Evolutionary conservation across 1,140 invertebrate species (phyloP).

Genomic region (Drosophila kohkoa): DNA sequence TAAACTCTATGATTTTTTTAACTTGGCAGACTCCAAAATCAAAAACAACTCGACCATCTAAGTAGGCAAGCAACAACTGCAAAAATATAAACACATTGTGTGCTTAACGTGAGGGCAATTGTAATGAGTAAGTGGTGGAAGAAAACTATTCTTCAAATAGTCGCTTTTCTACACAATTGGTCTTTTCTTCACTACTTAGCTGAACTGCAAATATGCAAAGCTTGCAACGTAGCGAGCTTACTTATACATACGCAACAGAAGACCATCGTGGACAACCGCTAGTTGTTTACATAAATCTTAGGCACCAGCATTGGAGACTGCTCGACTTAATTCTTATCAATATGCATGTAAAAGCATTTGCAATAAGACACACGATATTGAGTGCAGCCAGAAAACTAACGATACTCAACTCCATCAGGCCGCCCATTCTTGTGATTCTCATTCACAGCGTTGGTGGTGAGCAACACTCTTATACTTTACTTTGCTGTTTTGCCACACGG

Average conservation of each 20-base stretch:
- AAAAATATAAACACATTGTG: slow-evolving; percentile 49
- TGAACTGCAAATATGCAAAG: slow-evolving; percentile 22
- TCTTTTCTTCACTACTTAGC: slow-evolving; percentile 28
- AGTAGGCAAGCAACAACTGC: slow-evolving; percentile 10
- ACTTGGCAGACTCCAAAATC: slow-evolving; percentile 1
- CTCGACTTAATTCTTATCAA: slow-evolving; percentile 45
- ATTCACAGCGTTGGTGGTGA: slow-evolving; percentile 16
- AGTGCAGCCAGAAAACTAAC: slow-evolving; percentile 25
- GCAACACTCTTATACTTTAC: slow-evolving; percentile 4
- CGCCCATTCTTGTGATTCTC: slow-evolving; percentile 19
- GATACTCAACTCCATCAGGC: slow-evolving; percentile 13
- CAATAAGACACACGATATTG: slow-evolving; percentile 21
- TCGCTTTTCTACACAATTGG: slow-evolving; percentile 51
- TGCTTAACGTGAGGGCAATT: slow-evolving; percentile 54
- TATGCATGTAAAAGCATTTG: slow-evolving; percentile 35
- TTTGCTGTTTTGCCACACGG: slow-evolving; percentile 38
- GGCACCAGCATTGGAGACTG: slow-evolving; percentile 8
- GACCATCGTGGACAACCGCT: slow-evolving; percentile 24
- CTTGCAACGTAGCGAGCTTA: slow-evolving; percentile 25
- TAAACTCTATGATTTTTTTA: too few relatives aligned
- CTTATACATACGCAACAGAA: slow-evolving; percentile 10
- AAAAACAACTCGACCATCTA: slow-evolving; percentile 19
- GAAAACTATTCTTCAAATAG: slow-evolving; percentile 18
- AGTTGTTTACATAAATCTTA: slow-evolving; percentile 53
- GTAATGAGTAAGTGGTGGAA: slow-evolving; percentile 42